phyloP scores from a whole-genome alignment of 2,797 vertebrate genomes.

The Thamnophis elegans region DNA sequence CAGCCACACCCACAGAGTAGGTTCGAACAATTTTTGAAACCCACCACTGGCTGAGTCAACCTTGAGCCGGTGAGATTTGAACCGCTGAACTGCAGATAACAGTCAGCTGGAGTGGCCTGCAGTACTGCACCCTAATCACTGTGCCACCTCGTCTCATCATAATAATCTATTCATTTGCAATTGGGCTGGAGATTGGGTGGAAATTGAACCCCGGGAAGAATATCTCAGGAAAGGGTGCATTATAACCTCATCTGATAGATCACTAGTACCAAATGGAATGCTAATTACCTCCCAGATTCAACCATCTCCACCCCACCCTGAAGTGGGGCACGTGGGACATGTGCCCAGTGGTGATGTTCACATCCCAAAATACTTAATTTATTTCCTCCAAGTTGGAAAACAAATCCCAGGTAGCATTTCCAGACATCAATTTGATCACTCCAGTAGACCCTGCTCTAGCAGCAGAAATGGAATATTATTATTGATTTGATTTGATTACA shows the following conservation, averaged over 20 bases:
- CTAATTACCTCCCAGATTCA: background rate
- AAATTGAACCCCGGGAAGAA: background rate
- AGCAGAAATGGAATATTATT: background rate
- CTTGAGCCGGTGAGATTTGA: no score
- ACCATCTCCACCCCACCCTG: background rate
- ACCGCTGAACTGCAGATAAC: no score
- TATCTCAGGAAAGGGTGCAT: background rate
- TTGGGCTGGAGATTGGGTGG: background rate
- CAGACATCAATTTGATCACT: background rate
- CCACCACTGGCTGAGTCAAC: no score
- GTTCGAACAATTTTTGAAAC: no score
- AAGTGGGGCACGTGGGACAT: background rate
- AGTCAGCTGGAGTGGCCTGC: no score
- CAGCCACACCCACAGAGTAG: no score
- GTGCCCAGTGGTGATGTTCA: background rate
- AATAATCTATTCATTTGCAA: background rate
- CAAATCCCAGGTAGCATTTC: background rate
- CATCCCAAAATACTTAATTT: background rate
- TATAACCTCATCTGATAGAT: background rate
- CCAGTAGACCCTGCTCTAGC: background rate
- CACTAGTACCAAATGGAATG: background rate
- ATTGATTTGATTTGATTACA: no score
- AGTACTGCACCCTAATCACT: no score
- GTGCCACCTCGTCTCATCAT: no score
- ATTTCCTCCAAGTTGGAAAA: background rate